Evolutionary conservation across 2,888 invertebrate genomes (phyloP).

Genomic region (Meghimatium bilineatum): DNA sequence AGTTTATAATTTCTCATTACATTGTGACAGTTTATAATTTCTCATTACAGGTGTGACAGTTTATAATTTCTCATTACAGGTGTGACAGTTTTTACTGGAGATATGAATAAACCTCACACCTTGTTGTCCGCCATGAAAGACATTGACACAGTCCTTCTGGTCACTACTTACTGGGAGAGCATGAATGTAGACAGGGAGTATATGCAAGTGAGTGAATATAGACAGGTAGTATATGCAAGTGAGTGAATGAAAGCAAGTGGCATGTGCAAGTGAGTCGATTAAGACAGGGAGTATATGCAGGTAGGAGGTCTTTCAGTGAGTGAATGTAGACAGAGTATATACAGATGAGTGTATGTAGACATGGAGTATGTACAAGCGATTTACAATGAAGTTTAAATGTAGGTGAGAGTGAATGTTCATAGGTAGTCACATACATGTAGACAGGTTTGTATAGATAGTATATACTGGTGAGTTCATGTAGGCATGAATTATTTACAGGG

Average conservation of each 20-base stretch:
- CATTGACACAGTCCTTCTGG: slow-evolving; percentile 34
- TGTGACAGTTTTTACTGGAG: slow-evolving; percentile 33
- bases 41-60: too few species aligned
- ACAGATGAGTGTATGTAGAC: too few species aligned
- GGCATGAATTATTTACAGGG: slow-evolving; percentile 24
- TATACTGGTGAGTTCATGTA: slow-evolving; percentile 22
- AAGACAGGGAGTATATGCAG: too few species aligned
- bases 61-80: slow-evolving; percentile 24
- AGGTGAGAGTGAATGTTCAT: too few species aligned
- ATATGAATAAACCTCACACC: slow-evolving; percentile 36
- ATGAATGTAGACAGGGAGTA: slow-evolving; percentile 2
- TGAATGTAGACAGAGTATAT: too few species aligned
- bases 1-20: too few species aligned
- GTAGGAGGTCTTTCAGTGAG: too few species aligned
- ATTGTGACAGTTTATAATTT: too few species aligned
- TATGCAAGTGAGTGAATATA: neutral
- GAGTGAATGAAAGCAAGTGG: neutral
- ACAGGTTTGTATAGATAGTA: too few species aligned
- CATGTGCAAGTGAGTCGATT: neutral
- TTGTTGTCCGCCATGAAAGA: slow-evolving; percentile 27
- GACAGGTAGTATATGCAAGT: neutral
- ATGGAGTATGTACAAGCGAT: too few species aligned
- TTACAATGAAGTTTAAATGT: too few species aligned
- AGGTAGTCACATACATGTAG: too few species aligned
- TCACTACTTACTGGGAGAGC: slow-evolving; percentile 34